Evolutionary conservation across 2,797 vertebrate species (phyloP).

Genomic region (Xiphorhynchus erythropygius): DNA sequence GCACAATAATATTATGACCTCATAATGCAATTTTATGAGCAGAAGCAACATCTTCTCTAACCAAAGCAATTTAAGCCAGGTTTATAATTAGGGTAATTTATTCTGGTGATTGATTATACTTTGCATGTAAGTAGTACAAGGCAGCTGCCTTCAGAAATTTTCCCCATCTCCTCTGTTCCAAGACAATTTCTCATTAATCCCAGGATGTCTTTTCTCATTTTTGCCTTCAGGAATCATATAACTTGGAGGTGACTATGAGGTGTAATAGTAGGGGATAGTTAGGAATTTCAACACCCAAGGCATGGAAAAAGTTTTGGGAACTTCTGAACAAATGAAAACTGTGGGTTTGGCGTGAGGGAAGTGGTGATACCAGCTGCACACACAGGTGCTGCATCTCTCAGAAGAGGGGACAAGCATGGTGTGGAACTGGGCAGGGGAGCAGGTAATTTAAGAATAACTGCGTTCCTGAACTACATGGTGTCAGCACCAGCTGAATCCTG

Average conservation of each 20-base stretch:
- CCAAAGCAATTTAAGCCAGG: not conserved
- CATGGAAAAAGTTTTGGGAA: not conserved
- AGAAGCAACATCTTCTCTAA: not conserved
- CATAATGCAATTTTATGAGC: not conserved
- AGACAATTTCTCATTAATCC: not conserved
- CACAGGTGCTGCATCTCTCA: not conserved
- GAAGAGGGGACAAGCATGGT: not conserved
- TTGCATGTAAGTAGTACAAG: not conserved
- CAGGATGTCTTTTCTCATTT: not conserved
- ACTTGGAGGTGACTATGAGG: not conserved
- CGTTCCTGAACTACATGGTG: accelerated
- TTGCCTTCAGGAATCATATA: not conserved
- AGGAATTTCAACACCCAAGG: not conserved
- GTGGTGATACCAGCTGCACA: not conserved
- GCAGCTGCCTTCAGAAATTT: not conserved
- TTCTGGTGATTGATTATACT: not conserved
- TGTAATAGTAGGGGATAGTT: not conserved
- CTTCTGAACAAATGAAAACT: not conserved
- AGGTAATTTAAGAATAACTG: not conserved
- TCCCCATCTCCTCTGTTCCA: not conserved
- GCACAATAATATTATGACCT: not conserved
- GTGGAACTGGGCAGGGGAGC: not conserved
- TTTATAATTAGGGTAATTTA: not conserved
- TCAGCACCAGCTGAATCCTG: not conserved
- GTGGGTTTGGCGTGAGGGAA: not conserved